These are phyloP conservation scores for Aldrovandia affinis DNA, from an alignment of 2,797 vertebrate species.

Conservation along the genomic window DNA sequence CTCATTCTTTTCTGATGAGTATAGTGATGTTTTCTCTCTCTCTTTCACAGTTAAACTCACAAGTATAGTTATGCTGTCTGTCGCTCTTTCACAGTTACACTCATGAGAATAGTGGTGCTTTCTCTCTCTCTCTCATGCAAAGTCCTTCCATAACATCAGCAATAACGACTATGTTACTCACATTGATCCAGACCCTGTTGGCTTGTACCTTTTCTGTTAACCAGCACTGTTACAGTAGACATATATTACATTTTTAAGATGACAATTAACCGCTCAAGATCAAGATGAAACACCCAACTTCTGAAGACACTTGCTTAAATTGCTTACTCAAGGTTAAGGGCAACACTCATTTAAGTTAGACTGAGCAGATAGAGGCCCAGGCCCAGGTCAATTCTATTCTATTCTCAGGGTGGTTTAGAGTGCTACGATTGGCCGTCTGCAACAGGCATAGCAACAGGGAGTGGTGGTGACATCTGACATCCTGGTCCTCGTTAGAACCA, in stretches of 20 bases:
- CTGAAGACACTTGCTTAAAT: too few relatives aligned
- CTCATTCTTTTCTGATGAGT: too few relatives aligned
- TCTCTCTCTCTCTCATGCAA: too few relatives aligned
- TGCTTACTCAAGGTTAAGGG: too few relatives aligned
- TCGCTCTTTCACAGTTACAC: too few relatives aligned
- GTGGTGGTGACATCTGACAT: background rate
- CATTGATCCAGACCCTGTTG: background rate
- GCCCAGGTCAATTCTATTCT: background rate
- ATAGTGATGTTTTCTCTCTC: background rate
- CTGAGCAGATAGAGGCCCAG: background rate
- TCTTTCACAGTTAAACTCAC: background rate
- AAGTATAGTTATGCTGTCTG: too few relatives aligned
- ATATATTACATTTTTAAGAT: background rate
- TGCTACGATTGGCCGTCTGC: background rate
- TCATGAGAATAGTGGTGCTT: too few relatives aligned
- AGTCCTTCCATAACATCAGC: too few relatives aligned
- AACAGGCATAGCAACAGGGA: background rate
- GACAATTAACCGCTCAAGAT: too few relatives aligned
- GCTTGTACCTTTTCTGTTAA: too few relatives aligned
- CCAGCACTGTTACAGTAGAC: background rate
- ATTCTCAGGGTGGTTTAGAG: background rate
- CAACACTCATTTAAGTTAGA: background rate
- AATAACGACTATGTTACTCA: background rate
- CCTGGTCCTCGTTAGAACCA: background rate
- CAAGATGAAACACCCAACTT: too few relatives aligned